Evolutionary conservation across 1,140 invertebrate species (phyloP), one percentile per base, ranked within the genome.

Genomic region (Brachionus paranguensis): DNA sequence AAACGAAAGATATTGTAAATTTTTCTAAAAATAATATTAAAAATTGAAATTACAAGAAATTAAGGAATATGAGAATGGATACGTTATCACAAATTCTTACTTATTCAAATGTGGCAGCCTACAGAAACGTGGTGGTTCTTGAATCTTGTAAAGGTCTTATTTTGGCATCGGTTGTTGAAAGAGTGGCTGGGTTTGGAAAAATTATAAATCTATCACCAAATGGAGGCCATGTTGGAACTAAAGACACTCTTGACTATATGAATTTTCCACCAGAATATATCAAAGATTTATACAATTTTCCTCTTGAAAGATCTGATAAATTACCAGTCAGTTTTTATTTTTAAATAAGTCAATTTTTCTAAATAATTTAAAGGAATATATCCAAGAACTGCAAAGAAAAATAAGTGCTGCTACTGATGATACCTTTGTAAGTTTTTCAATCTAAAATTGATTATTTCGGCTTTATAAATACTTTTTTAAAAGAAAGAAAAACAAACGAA

Each of bases 141-240:
- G 96, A 98, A 86, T 94, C 93, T 85, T 94, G 93, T 64, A 92
- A 92, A 86, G 96, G 95, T 0, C 89, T 98, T 41, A 87, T 95
- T 14, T 91, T 94, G 37, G 94, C 95, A 0, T 92, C 94, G 53
- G 91, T 97, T 85, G 88, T 97, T 24, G 90, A 91, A 84, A 87
- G 91, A 43, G 37, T 68, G 24, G 70, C 47, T 65, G 68, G 50
- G 17, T 53, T 12, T 60, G 68, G 83, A 45, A 84, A 84, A 68
- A 33, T 65, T 50, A 64, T 78, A 33, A 78, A 78, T 37, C 17
- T 78, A 70, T 45, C 84, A 17, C 70, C 70, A n/a, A 55, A 55
- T 37, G 74, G 74, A n/a, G 37, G 53, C 45, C 68, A 78, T 24
- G 64, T 53, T 33, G 78, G 53, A 7, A 60, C 84, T 20, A 65